Evolutionary conservation across 2,113 vertebrate genomes (phyloP).

Genomic region (Psammodynastes pulverulentus): DNA sequence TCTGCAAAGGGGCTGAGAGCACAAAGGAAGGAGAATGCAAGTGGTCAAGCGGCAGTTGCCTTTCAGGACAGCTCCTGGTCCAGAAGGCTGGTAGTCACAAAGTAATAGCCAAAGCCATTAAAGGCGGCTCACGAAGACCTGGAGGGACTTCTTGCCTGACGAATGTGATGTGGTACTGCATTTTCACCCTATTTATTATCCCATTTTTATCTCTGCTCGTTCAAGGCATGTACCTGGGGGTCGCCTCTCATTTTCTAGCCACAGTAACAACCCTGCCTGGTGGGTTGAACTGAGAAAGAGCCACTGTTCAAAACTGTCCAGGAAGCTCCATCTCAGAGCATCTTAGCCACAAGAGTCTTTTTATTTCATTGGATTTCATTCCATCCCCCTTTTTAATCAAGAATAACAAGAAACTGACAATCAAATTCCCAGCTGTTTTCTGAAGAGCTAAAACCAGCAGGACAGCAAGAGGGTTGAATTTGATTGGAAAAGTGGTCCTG

Average conservation of each 20-base stretch:
- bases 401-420: too few relatives aligned
- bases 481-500: not conserved
- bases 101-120: not conserved
- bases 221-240: not conserved
- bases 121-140: not conserved
- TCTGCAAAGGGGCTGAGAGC: slow-evolving; percentile 65
- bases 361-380: not conserved
- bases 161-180: not conserved
- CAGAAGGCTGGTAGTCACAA: not conserved
- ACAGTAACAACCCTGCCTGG: not conserved
- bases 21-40: not conserved
- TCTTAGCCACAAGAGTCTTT: not conserved
- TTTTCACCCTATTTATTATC: not conserved
- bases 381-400: not conserved
- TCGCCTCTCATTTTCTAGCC: not conserved
- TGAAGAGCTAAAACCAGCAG: not conserved
- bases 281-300: not conserved
- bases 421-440: not conserved
- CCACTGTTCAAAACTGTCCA: not conserved
- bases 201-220: not conserved
- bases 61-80: not conserved
- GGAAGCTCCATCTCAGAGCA: not conserved
- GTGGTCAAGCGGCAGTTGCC: not conserved
- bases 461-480: not conserved
- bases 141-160: not conserved